phyloP scores from a whole-genome alignment of 2,113 vertebrate genomes.

The Cyphomyrus plagiostoma region DNA sequence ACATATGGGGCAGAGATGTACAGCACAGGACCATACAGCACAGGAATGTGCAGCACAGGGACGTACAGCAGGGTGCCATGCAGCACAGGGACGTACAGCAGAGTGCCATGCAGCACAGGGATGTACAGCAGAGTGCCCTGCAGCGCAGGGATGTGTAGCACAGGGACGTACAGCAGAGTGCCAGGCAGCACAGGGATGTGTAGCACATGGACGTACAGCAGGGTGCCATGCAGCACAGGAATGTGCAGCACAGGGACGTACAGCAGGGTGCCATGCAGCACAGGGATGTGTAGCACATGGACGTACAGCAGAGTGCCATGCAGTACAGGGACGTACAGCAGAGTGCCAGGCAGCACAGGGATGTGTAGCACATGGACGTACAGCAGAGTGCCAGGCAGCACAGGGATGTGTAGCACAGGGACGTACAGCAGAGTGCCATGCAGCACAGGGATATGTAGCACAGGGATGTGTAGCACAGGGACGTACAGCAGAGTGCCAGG shows the following conservation, averaged over 20 bases:
- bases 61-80: too few relatives aligned
- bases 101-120: too few relatives aligned
- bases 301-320: too few relatives aligned
- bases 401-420: too few relatives aligned
- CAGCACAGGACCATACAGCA: too few relatives aligned
- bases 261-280: background rate
- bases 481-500: fast-evolving
- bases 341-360: too few relatives aligned
- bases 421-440: too few relatives aligned
- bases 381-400: background rate
- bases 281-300: background rate
- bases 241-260: background rate
- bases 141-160: too few relatives aligned
- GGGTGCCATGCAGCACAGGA: background rate
- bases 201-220: background rate
- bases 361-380: background rate
- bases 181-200: background rate
- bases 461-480: background rate
- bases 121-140: too few relatives aligned
- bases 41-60: background rate
- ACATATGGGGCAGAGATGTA: fast-evolving
- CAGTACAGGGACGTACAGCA: background rate
- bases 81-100: background rate
- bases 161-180: too few relatives aligned
- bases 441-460: background rate